Evolutionary conservation across 2,797 vertebrate genomes (phyloP), one percentile per base, ranked within the genome.

Genomic region (Acanthurus tractus): DNA sequence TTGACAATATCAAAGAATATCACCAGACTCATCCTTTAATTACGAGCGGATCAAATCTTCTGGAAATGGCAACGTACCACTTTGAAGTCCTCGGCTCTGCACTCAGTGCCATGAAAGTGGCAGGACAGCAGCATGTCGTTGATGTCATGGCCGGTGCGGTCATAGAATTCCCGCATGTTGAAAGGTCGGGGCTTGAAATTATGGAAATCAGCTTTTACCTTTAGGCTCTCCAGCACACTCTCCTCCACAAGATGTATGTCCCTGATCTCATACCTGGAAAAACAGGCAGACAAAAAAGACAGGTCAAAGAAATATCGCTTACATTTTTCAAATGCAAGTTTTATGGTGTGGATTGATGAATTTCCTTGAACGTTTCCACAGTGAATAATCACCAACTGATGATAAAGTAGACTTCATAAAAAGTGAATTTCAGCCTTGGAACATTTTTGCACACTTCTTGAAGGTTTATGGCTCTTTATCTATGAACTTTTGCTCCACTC

Each of bases 101-200:
- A 99, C 2, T 95, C 94, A 6, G 95, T 94, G 42, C 98, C 98
- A 0, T 97, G 96, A 89, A 97, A 99, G 79, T 96, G 97, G 89
- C 98, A 99, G 83, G 96, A 95, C 14, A 99, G 96, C 74, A 99
- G 94, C 98, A 99, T 99, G 76, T 99, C 98, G 23, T 91, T 93
- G 84, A 99, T 97, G 91, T 99, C 97, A 0, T 99, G 98, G 13
- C 98, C 98, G 0, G 97, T 97, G 0, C 98, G 96, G 84, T 98
- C 97, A 0, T 98, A 99, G 83, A 99, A 99, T 76, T 99, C 98
- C 4, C 96, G 84, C 98, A 99, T 99, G 94, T 98, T 99, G 92
- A 99, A 99, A 36, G 97, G 97, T 20, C 97, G 96, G 22, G 98
- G 97, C 74, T 99, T 99, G 94, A 97, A 99, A 87, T 97, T 97